A percentile compares a stretch with the other conserved stretches of the same genome.
These are phyloP conservation scores for Daboia siamensis DNA, from an alignment of 2,113 vertebrate species.

Conservation along the genomic window DNA sequence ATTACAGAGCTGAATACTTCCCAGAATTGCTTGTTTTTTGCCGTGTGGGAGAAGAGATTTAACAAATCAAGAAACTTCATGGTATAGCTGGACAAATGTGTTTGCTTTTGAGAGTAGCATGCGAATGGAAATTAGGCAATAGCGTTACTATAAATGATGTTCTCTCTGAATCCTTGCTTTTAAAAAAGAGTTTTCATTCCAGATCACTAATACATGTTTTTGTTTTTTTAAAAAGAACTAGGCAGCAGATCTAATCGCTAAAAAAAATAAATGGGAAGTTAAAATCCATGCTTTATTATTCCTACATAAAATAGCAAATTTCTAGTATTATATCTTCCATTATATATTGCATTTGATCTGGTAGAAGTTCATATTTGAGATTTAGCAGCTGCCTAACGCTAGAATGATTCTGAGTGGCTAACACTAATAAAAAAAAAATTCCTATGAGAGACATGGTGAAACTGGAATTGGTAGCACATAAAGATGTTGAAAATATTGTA, in stretches of 20 bases:
- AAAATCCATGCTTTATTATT: neutral
- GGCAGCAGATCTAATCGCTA: neutral
- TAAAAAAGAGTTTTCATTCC: constrained; percentile 13
- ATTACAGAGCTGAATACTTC: neutral
- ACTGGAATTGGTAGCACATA: too few relatives aligned
- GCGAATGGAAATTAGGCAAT: constrained; percentile 4
- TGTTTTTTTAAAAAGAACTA: neutral
- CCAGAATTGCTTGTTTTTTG: constrained; percentile 3
- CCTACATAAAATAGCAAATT: neutral
- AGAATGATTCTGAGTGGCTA: too few relatives aligned
- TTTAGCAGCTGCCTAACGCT: too few relatives aligned
- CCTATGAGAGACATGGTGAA: too few relatives aligned
- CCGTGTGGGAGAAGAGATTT: neutral
- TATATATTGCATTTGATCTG: neutral
- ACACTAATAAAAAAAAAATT: too few relatives aligned
- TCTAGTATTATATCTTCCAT: constrained; percentile 8
- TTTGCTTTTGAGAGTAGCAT: constrained; percentile 15
- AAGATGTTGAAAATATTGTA: too few relatives aligned
- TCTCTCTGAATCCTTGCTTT: constrained; percentile 17
- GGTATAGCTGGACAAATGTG: neutral
- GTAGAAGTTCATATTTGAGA: neutral
- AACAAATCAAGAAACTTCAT: constrained; percentile 28
- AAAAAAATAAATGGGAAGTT: neutral
- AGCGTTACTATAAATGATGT: constrained; percentile 32
- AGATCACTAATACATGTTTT: neutral